A percentile compares a stretch with the other conserved stretches of the same genome.
phyloP scores from a whole-genome alignment of 2,113 vertebrate species.

The Chionomys nivalis region DNA sequence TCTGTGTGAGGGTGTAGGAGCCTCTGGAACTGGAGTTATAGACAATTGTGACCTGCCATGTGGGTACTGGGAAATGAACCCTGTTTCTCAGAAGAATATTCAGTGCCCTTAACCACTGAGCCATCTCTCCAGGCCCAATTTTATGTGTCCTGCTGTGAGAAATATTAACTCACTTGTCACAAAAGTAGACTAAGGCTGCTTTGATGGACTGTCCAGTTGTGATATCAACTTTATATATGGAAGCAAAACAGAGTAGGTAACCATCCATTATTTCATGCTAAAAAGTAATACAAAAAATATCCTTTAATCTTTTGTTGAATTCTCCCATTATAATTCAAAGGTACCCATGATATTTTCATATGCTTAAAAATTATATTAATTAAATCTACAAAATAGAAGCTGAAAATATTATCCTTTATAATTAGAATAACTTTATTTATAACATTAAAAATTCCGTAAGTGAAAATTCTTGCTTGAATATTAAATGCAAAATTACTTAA shows the following conservation, averaged over 20 bases:
- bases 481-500: not conserved
- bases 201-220: not conserved
- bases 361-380: not conserved
- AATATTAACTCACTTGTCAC: not conserved
- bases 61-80: not conserved
- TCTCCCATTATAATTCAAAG: not conserved
- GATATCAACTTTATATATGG: not conserved
- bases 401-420: not conserved
- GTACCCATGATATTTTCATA: not conserved
- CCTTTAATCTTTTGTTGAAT: not conserved
- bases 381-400: not conserved
- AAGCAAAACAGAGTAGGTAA: not conserved
- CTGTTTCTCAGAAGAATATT: not conserved
- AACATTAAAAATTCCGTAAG: not conserved
- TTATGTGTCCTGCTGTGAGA: not conserved
- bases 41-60: not conserved
- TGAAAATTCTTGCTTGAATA: not conserved
- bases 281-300: not conserved
- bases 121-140: not conserved
- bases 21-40: not conserved
- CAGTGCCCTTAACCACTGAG: not conserved
- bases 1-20: not conserved
- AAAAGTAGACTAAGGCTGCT: not conserved
- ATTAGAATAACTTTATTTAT: not conserved
- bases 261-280: not conserved